Evolutionary conservation across 2,113 vertebrate genomes (phyloP).

Genomic region (Eira barbara): DNA sequence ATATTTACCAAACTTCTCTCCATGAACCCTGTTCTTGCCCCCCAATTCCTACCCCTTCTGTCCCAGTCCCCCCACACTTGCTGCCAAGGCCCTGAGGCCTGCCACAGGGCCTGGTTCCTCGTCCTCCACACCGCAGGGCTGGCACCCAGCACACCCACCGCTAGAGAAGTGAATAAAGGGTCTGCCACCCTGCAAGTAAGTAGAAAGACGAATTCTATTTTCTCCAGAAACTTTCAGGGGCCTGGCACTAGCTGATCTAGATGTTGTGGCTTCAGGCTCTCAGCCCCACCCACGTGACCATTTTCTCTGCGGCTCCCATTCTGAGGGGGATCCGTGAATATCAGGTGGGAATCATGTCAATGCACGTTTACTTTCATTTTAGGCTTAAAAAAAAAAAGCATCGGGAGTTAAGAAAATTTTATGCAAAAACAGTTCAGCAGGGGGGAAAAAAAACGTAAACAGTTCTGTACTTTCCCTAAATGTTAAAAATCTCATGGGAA

Average conservation of each 20-base stretch:
- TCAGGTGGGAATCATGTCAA: not conserved
- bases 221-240: not conserved
- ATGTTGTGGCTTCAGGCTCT: not conserved
- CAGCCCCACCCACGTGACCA: not conserved
- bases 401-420: slow-evolving; percentile 8
- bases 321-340: not conserved
- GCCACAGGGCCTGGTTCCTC: not conserved
- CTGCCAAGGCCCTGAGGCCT: rapidly evolving
- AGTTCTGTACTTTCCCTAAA: slow-evolving; percentile 24
- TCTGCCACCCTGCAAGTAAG: not conserved
- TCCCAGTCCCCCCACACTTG: not conserved
- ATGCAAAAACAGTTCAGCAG: not conserved
- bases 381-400: not conserved
- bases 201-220: not conserved
- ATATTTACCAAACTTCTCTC: not conserved
- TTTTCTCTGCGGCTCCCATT: not conserved
- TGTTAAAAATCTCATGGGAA: not conserved
- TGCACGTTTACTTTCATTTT: not conserved
- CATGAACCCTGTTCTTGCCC: rapidly evolving
- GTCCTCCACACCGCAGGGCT: not conserved
- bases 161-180: not conserved
- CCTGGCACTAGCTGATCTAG: not conserved
- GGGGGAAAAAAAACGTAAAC: not conserved
- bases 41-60: not conserved
- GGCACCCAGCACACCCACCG: not conserved